These are phyloP conservation scores for Vulpes ferrilata DNA, from an alignment of 2,113 vertebrate species.

Conservation along the genomic window DNA sequence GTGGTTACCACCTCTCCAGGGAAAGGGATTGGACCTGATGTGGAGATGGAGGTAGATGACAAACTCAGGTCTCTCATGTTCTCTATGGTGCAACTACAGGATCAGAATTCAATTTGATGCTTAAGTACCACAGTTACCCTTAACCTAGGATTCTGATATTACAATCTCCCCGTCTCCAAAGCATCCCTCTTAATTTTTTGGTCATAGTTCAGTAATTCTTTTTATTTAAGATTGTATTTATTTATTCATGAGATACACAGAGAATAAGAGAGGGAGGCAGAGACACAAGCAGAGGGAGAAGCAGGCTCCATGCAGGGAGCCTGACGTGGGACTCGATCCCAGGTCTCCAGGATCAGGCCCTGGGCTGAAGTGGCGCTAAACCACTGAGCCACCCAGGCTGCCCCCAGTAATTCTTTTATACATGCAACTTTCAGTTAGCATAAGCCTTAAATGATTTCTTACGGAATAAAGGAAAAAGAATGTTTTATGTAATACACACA, in stretches of 20 bases:
- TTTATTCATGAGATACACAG: no score
- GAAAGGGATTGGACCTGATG: not conserved
- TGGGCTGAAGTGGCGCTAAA: no score
- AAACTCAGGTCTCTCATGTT: not conserved
- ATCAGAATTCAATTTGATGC: constrained; percentile 1
- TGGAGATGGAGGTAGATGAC: not conserved
- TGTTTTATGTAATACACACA: no score
- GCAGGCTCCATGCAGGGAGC: no score
- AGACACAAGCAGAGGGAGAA: no score
- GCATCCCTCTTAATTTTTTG: not conserved
- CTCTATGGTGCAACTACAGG: not conserved
- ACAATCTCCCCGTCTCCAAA: not conserved
- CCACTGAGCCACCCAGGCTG: no score
- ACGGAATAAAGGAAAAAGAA: constrained; percentile 18
- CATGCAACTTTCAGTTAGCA: not conserved
- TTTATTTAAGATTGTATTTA: not conserved
- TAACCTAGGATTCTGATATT: constrained; percentile 35
- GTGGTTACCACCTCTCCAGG: not conserved
- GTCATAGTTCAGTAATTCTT: constrained; percentile 42
- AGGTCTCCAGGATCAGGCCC: no score
- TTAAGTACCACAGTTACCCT: constrained; percentile 23
- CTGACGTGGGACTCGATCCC: no score
- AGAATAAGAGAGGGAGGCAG: no score
- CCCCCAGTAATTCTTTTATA: constrained; percentile 22
- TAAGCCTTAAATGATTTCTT: constrained; percentile 32